phyloP scores from a whole-genome alignment of 1,140 invertebrate genomes.

The Gonatopus flavifemur region DNA sequence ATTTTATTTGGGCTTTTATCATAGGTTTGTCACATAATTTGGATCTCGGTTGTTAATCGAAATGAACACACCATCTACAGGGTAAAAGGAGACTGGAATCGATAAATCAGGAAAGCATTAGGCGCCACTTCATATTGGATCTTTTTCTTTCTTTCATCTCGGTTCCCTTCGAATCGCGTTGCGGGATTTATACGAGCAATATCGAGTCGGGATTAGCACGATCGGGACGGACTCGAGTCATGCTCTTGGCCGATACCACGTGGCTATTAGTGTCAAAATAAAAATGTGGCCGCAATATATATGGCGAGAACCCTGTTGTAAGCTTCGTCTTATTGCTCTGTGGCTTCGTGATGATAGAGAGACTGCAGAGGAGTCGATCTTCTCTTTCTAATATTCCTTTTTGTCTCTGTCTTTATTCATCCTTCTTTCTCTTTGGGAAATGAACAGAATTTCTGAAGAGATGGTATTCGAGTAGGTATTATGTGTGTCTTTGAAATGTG shows the following conservation, averaged over 20 bases:
- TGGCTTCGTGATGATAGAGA: constrained; percentile 41
- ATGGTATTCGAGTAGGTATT: too few species aligned
- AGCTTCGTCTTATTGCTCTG: constrained; percentile 49
- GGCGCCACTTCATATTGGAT: constrained; percentile 38
- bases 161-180: constrained; percentile 25
- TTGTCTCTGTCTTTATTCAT: too few species aligned
- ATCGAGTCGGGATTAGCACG: constrained; percentile 56
- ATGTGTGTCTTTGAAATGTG: too few species aligned
- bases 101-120: constrained; percentile 51
- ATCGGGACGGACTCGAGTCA: constrained; percentile 55
- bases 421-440: too few species aligned
- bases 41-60: too few species aligned
- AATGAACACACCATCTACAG: too few species aligned
- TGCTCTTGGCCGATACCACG: constrained; percentile 49
- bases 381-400: too few species aligned
- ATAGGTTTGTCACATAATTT: too few species aligned
- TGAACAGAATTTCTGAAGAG: too few species aligned
- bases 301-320: constrained; percentile 49
- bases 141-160: constrained; percentile 2
- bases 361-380: too few species aligned
- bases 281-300: constrained; percentile 59
- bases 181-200: constrained; percentile 59
- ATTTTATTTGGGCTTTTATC: too few species aligned
- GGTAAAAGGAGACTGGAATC: too few species aligned
- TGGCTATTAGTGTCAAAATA: constrained; percentile 60